Evolutionary conservation across 2,888 invertebrate genomes (phyloP), one percentile per base, ranked within the genome.

Genomic region (Ormyrus thymus): DNA sequence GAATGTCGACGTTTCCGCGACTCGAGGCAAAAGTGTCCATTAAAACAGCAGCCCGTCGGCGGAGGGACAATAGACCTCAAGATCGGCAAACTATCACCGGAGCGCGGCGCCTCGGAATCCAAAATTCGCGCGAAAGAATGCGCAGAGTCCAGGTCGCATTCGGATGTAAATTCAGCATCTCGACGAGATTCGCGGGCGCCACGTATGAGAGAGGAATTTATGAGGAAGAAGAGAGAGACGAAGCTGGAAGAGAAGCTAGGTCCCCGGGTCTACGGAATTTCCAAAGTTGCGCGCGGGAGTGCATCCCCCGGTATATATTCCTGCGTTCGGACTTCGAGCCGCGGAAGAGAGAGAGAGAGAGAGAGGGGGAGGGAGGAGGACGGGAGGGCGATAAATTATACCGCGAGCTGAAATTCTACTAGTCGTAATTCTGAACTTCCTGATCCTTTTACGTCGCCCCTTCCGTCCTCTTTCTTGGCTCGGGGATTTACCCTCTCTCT

Each of bases 341-440:
- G 50, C 15, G 79, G 29, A 29, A 4, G 29, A 29, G 29, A 29
- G 29, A 3, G 29, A 29, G 29, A 29, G 29, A 29, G 29, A 29
- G n/a, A n/a, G 29, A 3, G 29, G 0, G 29, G 29, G 4, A 4
- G 29, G 29, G 29, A 0, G 29, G 29, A 29, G 29, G 1, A 29
- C 29, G 29, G 29, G 29, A 29, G 29, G n/a, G 50, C 73, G 69
- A 80, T 80, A 80, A 80, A 80, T 80, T 80, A 80, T 76, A 76
- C 76, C 80, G 59, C 79, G 68, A 76, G 64, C 71, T 80, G 77
- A 80, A 80, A 77, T 77, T 80, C 77, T 80, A 70, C 77, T 71
- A 77, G 77, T 80, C 77, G 80, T 80, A 80, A 80, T 77, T 77
- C 77, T 71, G 61, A 80, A 80, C 80, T 77, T 80, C 77, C 74